Percentiles rank a stretch among this genome's conserved stretches.
These are phyloP conservation scores for Spicauda simplicius DNA, from an alignment of 2,888 invertebrate species.

Conservation along the genomic window DNA sequence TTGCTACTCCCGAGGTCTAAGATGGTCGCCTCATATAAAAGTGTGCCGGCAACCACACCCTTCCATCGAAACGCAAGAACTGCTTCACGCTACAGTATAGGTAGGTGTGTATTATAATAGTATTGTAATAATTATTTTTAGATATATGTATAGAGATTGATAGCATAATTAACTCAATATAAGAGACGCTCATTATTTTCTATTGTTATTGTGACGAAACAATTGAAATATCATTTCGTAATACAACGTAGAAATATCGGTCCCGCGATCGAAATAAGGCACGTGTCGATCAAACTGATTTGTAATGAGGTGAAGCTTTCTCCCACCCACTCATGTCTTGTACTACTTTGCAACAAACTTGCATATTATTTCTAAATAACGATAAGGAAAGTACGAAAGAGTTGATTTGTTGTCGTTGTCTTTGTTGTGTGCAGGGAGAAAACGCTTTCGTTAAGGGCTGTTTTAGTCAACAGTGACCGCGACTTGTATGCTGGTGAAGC, in stretches of 20 bases:
- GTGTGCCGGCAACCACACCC: too few species aligned
- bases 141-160: not conserved
- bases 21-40: too few species aligned
- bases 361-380: not conserved
- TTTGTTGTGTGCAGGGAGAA: too few species aligned
- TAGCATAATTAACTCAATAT: not conserved
- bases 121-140: too few species aligned
- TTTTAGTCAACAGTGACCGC: too few species aligned
- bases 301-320: conserved; percentile 11
- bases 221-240: conserved; percentile 13
- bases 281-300: conserved; percentile 12
- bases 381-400: not conserved
- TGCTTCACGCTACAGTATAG: too few species aligned
- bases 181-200: conserved; percentile 13
- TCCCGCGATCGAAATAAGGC: conserved; percentile 7
- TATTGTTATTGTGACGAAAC: conserved; percentile 8
- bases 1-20: too few species aligned
- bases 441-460: too few species aligned
- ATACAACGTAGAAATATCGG: conserved; percentile 12
- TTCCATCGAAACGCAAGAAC: too few species aligned
- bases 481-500: too few species aligned
- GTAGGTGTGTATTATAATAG: too few species aligned
- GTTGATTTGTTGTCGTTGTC: too few species aligned
- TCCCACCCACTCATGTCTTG: conserved; percentile 11
- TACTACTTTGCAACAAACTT: not conserved